Evolutionary conservation across 1,140 invertebrate species (phyloP), one percentile per base, ranked within the genome.

Genomic region (Bombus soroeensis): DNA sequence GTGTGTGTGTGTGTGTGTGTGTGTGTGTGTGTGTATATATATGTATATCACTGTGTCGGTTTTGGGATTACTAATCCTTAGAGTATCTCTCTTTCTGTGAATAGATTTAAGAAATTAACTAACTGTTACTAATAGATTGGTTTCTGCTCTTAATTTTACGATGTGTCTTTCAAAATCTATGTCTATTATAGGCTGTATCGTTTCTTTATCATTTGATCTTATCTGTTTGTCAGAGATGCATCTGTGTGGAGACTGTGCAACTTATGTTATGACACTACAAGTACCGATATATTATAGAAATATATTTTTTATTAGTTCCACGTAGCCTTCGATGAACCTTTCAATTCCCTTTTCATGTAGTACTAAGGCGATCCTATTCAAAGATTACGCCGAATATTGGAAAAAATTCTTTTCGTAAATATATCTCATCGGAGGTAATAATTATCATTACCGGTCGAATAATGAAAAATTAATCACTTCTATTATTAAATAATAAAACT

Each of bases 221-320:
- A 18, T 37, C n/a, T 32, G 10, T 53, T 37, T 53, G 1, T 6
- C 9, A 59, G 74, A 57, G 71, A 32, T 39, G 41, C 41, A 43
- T 59, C 25, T 41, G 37, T 64, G 25, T 62, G n/a, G 28, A 64
- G 37, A 41, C 41, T 77, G n/a, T 34, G 32, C 43, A 53, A 15
- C 59, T 77, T 62, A 37, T 81, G 10, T 57, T 39, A 39, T 4
- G 34, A 81, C 37, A 28, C 3, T 37, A 53, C 25, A 47, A 37
- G 12, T 37, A 78, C 8, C 18, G 32, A 70, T 53, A 18, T 71
- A 81, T 57, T 57, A 41, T 57, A 59, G 28, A 71, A 57, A 81
- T 57, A 81, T 71, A 71, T n/a, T 39, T 71, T 81, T 71, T 81
- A 41, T 10, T 77, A 62, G 57, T 41, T 62, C 12, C 6, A 77